These are phyloP conservation scores for Sebastes trivittatus DNA, from an alignment of 2,797 vertebrate species.

Conservation along the genomic window DNA sequence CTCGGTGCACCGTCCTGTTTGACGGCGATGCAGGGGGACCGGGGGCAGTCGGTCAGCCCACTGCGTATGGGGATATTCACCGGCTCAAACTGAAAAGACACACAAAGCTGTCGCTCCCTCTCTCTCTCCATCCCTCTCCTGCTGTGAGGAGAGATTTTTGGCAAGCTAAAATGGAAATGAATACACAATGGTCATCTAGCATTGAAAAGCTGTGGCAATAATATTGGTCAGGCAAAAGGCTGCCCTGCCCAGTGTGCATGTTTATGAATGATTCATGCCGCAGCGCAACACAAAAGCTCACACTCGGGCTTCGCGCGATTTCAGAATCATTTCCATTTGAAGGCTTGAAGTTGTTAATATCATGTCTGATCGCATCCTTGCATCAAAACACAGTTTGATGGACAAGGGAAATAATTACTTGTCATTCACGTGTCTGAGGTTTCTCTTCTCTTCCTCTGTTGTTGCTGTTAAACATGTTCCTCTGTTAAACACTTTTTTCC, in stretches of 20 bases:
- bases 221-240: conserved; percentile 57
- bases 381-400: conserved; percentile 85
- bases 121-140: conserved; percentile 56
- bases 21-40: conserved; percentile 13
- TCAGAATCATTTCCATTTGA: conserved; percentile 77
- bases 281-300: conserved; percentile 50
- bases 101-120: conserved; percentile 61
- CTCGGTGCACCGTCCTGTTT: conserved; percentile 40
- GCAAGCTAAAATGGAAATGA: conserved; percentile 76
- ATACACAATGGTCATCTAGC: conserved; percentile 74
- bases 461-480: conserved; percentile 76
- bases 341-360: conserved; percentile 83
- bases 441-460: conserved; percentile 73
- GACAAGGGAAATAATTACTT: conserved; percentile 88
- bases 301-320: conserved; percentile 45
- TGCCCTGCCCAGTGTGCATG: conserved; percentile 29
- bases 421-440: conserved; percentile 83
- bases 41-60: conserved; percentile 48
- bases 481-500: conserved; percentile 70
- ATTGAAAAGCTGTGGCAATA: conserved; percentile 64
- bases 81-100: conserved; percentile 59
- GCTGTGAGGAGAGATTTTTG: conserved; percentile 80
- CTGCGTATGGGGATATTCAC: conserved; percentile 51
- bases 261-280: conserved; percentile 63
- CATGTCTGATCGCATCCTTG: conserved; percentile 82